These are phyloP conservation scores for Pseudopipra pipra DNA, from an alignment of 2,113 vertebrate genomes.

Conservation along the genomic window DNA sequence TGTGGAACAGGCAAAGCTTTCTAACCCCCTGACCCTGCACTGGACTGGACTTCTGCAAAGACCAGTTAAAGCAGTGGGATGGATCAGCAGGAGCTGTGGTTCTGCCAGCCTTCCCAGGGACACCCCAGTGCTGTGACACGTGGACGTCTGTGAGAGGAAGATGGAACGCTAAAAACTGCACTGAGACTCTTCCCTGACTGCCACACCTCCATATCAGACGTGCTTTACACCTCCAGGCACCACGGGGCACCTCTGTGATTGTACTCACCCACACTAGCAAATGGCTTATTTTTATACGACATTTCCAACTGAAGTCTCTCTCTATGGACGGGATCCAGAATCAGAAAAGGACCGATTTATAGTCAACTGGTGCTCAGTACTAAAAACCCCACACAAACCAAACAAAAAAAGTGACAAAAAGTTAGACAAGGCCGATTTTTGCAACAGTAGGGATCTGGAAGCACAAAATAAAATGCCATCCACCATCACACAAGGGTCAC, in stretches of 20 bases:
- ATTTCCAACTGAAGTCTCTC: constrained; percentile 53
- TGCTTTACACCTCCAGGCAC: not conserved
- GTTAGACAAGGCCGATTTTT: not conserved
- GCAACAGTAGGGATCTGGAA: constrained; percentile 17
- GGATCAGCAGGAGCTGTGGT: not conserved
- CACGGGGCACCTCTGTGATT: not conserved
- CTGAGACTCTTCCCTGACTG: constrained; percentile 24
- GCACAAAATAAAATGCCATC: constrained; percentile 14
- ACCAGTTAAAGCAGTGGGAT: not conserved
- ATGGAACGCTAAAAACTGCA: not conserved
- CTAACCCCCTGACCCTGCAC: not conserved
- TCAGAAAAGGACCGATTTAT: constrained; percentile 28
- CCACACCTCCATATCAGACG: not conserved
- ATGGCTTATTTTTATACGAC: constrained; percentile 81
- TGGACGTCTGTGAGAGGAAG: not conserved
- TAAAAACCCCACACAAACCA: not conserved
- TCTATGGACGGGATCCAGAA: constrained; percentile 39
- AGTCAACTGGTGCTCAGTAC: constrained; percentile 72
- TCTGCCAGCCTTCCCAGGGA: not conserved
- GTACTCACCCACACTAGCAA: constrained; percentile 44
- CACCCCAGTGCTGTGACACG: not conserved
- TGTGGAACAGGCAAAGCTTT: not conserved
- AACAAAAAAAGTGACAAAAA: not conserved
- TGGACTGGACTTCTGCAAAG: not conserved
- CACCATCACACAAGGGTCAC: not conserved